These are phyloP conservation scores for Clarias pachynema DNA, from an alignment of 2,797 vertebrate species.

Conservation along the genomic window DNA sequence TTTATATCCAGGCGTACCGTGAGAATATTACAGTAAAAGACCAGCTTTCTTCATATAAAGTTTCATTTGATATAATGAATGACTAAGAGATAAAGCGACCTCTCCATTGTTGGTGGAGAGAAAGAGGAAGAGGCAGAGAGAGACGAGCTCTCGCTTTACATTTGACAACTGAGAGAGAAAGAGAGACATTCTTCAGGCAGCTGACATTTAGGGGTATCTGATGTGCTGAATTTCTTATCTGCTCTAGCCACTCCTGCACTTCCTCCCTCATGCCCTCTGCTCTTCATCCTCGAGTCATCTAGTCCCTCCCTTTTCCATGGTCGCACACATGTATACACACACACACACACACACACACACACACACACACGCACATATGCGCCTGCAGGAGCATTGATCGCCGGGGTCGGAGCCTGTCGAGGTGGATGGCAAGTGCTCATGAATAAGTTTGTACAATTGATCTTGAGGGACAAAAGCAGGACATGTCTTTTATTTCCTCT, in stretches of 20 bases:
- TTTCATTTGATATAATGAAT: not conserved
- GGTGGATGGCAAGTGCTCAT: conserved; percentile 67
- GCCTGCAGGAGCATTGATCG: conserved; percentile 48
- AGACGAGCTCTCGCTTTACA: conserved; percentile 56
- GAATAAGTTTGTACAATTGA: conserved; percentile 79
- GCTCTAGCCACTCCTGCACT: conserved; percentile 51
- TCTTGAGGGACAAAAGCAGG: conserved; percentile 69
- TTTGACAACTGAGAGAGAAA: conserved; percentile 42
- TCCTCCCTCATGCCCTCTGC: conserved; percentile 23
- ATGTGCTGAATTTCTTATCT: conserved; percentile 72
- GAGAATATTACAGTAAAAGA: not conserved
- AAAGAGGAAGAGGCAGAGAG: conserved; percentile 11
- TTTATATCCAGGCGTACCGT: not conserved
- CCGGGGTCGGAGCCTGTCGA: conserved; percentile 61
- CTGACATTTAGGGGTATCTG: conserved; percentile 78
- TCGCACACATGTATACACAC: conserved; percentile 31
- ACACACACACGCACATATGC: conserved; percentile 30
- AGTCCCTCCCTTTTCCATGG: conserved; percentile 54
- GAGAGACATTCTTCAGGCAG: conserved; percentile 58
- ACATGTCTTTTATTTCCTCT: conserved; percentile 41
- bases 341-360: conserved; percentile 28
- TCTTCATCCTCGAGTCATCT: conserved; percentile 47
- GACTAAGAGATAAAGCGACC: conserved; percentile 46
- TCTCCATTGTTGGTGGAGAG: conserved; percentile 44
- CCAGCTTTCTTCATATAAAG: not conserved